phyloP scores from a whole-genome alignment of 2,888 invertebrate genomes.

The Pristionchus exspectatus region DNA sequence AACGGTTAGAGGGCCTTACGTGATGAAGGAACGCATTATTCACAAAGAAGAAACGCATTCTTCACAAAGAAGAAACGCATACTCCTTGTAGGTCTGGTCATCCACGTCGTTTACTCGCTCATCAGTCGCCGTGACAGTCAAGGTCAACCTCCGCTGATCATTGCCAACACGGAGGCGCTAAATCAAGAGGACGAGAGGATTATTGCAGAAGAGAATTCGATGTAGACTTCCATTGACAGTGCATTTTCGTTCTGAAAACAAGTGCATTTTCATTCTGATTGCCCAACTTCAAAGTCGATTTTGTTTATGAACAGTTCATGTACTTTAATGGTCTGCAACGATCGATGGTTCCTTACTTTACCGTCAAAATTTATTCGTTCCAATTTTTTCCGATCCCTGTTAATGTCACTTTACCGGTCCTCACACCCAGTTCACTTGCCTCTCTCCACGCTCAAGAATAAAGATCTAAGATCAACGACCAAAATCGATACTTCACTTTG shows the following conservation, averaged over 20 bases:
- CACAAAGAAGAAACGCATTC: too few relatives aligned
- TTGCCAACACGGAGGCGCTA: background rate
- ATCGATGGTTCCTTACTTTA: too few relatives aligned
- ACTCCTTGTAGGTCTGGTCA: background rate
- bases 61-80: too few relatives aligned
- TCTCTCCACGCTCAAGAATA: background rate
- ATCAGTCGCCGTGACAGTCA: background rate
- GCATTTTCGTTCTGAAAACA: too few relatives aligned
- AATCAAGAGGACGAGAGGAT: constrained; percentile 10
- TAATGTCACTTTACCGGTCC: background rate
- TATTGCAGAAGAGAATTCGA: constrained; percentile 18
- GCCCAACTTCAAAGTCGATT: too few relatives aligned
- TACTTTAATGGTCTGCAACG: too few relatives aligned
- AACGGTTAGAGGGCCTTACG: too few relatives aligned
- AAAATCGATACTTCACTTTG: background rate
- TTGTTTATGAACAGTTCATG: background rate
- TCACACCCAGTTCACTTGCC: constrained; percentile 17
- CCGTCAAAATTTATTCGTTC: too few relatives aligned
- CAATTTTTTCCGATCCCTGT: background rate
- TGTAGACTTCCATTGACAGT: background rate
- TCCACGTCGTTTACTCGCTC: constrained; percentile 46
- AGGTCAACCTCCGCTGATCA: background rate
- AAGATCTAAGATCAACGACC: background rate
- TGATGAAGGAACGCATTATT: too few relatives aligned
- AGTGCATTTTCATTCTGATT: too few relatives aligned